A percentile compares a stretch with the other conserved stretches of the same genome.
Evolutionary conservation across 2,797 vertebrate species (phyloP).

Genomic region (Rhinogobio ventralis): DNA sequence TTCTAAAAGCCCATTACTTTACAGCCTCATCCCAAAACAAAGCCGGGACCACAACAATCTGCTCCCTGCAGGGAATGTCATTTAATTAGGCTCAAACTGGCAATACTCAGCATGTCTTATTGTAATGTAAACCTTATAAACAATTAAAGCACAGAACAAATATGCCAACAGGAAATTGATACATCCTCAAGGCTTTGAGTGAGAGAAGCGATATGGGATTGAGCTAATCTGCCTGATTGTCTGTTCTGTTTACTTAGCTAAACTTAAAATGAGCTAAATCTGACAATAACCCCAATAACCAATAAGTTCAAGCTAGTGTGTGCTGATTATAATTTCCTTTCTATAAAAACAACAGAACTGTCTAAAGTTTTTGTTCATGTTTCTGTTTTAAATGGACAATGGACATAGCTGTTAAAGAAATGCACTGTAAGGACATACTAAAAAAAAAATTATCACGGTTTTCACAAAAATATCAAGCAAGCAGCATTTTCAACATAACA

Average conservation of each 20-base stretch:
- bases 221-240: slow-evolving; percentile 22
- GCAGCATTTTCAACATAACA: no score
- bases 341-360: background rate
- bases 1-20: slow-evolving; percentile 47
- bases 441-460: no score
- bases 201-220: background rate
- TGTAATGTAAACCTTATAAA: background rate
- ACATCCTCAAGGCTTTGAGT: background rate
- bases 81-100: slow-evolving; percentile 29
- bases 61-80: background rate
- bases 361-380: background rate
- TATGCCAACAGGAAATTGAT: slow-evolving; percentile 8
- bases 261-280: background rate
- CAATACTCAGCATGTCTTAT: background rate
- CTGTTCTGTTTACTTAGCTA: slow-evolving; percentile 4
- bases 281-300: background rate
- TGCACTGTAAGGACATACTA: background rate
- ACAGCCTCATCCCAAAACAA: slow-evolving; percentile 25
- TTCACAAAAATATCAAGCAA: no score
- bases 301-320: background rate
- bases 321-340: background rate
- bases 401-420: background rate
- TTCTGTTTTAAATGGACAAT: background rate
- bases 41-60: slow-evolving; percentile 10
- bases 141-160: slow-evolving; percentile 3